Percentiles rank a stretch among this genome's conserved stretches.
phyloP scores from a whole-genome alignment of 2,113 vertebrate genomes.

The Macquaria australasica region DNA sequence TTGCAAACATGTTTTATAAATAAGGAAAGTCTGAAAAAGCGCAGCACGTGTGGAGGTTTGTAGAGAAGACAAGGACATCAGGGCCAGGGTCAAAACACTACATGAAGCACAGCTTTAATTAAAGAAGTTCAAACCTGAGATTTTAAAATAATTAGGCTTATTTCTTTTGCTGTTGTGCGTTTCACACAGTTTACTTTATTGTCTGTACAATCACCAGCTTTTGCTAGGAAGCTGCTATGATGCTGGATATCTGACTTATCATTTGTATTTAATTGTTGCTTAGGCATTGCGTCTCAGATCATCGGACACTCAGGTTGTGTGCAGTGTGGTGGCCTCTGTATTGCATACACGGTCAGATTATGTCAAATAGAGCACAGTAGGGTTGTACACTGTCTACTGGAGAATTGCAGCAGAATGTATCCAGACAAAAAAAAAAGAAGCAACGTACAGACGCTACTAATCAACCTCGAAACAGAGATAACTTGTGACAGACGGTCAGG shows the following conservation, averaged over 20 bases:
- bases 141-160: not conserved
- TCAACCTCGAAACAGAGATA: conserved; percentile 43
- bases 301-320: not conserved
- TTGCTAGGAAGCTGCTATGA: not conserved
- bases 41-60: conserved; percentile 6
- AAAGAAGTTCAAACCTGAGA: conserved; percentile 1
- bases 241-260: not conserved
- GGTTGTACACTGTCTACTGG: not conserved
- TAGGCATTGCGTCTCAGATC: not conserved
- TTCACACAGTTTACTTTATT: not conserved
- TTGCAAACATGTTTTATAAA: conserved; percentile 18
- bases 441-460: conserved; percentile 22
- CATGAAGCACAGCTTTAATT: conserved; percentile 3
- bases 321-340: not conserved
- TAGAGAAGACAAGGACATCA: not conserved
- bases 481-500: conserved; percentile 21
- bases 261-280: not conserved
- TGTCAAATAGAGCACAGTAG: not conserved
- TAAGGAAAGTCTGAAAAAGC: conserved; percentile 23
- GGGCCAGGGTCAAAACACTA: conserved; percentile 11
- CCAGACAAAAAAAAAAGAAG: not conserved
- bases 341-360: not conserved
- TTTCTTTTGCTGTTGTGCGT: not conserved
- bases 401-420: conserved; percentile 8
- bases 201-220: conserved; percentile 23